Evolutionary conservation across 2,797 vertebrate genomes (phyloP).

Genomic region (Morelia viridis): DNA sequence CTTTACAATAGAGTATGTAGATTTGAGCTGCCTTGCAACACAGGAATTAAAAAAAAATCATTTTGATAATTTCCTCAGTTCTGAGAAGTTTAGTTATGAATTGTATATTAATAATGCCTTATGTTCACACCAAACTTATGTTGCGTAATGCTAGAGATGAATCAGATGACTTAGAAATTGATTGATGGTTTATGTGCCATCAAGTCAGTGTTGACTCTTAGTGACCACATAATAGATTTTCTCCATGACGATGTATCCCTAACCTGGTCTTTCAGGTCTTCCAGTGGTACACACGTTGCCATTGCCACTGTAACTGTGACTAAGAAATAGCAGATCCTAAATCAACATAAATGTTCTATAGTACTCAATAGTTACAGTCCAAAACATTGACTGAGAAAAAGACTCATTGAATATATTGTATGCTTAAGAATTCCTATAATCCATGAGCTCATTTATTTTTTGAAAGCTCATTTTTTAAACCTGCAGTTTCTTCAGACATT

Average conservation of each 20-base stretch:
- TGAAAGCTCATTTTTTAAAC: not conserved
- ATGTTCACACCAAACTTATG: not conserved
- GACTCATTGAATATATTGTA: not conserved
- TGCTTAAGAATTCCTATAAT: not conserved
- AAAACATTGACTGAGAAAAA: not conserved
- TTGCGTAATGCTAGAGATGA: not conserved
- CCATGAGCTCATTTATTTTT: not conserved
- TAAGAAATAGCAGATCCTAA: not conserved
- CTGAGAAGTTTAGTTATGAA: conserved; percentile 3
- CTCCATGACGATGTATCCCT: not conserved
- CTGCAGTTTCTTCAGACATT: not conserved
- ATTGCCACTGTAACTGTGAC: not conserved
- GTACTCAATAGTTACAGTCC: not conserved
- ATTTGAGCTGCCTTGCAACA: not conserved
- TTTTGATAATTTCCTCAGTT: not conserved
- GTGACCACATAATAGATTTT: not conserved
- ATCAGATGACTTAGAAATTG: not conserved
- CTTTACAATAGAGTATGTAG: not conserved
- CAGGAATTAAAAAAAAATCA: not conserved
- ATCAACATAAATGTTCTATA: not conserved
- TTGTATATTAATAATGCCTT: not conserved
- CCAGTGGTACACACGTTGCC: not conserved
- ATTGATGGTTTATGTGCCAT: not conserved
- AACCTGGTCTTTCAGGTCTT: not conserved
- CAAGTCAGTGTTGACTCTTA: not conserved